Percentiles rank a stretch among this genome's conserved stretches.
Conservation (phyloP, 2,888 invertebrate species). For the Epiblema foenella region DNA sequence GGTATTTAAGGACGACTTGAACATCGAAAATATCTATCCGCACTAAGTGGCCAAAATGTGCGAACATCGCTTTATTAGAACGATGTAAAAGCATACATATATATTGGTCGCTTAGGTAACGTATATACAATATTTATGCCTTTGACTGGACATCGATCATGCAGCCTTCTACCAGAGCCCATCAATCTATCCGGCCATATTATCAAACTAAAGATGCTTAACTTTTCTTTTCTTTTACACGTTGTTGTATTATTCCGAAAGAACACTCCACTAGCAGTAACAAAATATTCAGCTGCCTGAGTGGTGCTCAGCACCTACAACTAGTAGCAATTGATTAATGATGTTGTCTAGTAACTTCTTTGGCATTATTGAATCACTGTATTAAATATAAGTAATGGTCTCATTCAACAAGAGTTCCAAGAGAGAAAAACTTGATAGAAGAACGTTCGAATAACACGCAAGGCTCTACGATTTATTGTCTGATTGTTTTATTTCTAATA, state of each 20-base stretch:
- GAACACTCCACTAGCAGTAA: not conserved
- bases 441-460: conserved; percentile 2
- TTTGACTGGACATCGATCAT: too few species aligned
- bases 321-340: not conserved
- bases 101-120: too few species aligned
- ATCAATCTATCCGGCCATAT: too few species aligned
- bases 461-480: conserved; percentile 16
- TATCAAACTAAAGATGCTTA: too few species aligned
- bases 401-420: not conserved
- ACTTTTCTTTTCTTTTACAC: too few species aligned
- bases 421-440: not conserved
- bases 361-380: not conserved
- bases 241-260: not conserved
- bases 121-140: too few species aligned
- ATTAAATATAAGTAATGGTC: conserved; percentile 3
- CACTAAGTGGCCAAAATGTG: too few species aligned
- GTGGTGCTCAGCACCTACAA: not conserved
- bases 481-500: conserved; percentile 25
- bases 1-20: too few species aligned
- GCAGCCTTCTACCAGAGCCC: too few species aligned
- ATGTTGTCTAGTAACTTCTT: not conserved
- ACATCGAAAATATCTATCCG: too few species aligned
- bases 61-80: too few species aligned
- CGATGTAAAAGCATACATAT: too few species aligned
- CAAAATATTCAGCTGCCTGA: not conserved